phyloP scores from a whole-genome alignment of 1,140 invertebrate species.

The Drosophila quadrilineata region DNA sequence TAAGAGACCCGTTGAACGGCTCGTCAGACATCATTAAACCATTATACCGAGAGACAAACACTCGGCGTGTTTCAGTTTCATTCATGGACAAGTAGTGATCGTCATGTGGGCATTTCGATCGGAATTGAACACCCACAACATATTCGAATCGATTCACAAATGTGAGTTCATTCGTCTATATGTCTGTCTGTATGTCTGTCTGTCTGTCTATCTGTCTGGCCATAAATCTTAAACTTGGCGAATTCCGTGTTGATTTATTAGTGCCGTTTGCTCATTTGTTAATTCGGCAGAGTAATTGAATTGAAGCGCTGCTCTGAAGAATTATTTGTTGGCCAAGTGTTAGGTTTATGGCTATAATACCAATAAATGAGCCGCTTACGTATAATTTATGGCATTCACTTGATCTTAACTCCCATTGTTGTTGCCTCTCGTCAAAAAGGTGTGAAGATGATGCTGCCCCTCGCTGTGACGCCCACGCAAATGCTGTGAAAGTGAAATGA shows the following conservation, averaged over 20 bases:
- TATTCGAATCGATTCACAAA: not conserved
- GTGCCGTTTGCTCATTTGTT: conserved; percentile 30
- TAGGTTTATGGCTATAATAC: conserved; percentile 42
- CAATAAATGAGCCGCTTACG: conserved; percentile 43
- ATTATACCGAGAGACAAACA: conserved; percentile 21
- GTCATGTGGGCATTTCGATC: conserved; percentile 15
- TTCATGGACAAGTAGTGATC: conserved; percentile 38
- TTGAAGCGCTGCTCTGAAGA: conserved; percentile 26
- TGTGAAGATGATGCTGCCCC: conserved; percentile 45
- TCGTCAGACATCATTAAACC: conserved; percentile 42
- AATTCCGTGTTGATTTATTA: conserved; percentile 72
- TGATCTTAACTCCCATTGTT: conserved; percentile 52
- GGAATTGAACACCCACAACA: conserved; percentile 36
- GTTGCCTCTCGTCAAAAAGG: conserved; percentile 19
- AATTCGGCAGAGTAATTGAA: conserved; percentile 66
- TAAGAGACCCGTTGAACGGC: conserved; percentile 24
- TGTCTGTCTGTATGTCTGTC: not conserved
- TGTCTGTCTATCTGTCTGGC: conserved; percentile 39
- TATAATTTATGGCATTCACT: conserved; percentile 61
- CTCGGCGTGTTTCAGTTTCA: conserved; percentile 36
- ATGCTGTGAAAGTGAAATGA: conserved; percentile 54
- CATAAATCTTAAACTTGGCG: conserved; percentile 31
- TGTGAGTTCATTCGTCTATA: not conserved
- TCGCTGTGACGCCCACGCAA: conserved; percentile 19
- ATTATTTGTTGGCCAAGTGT: conserved; percentile 31